Evolutionary conservation across 2,797 vertebrate species (phyloP).

Genomic region (Crocidura indochinensis): DNA sequence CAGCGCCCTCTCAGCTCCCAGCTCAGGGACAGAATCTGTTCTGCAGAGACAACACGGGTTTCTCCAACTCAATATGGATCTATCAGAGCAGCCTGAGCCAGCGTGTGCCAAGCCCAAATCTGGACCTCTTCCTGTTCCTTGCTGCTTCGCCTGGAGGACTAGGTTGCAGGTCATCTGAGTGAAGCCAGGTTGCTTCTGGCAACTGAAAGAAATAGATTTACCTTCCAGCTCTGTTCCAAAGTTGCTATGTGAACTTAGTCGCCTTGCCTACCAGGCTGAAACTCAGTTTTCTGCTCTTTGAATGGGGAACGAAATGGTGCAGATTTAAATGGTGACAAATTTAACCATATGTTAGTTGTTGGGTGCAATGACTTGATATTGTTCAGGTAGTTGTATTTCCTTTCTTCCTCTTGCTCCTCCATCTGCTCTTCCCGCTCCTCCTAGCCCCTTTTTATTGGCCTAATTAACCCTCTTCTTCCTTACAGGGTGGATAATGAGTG

Average conservation of each 20-base stretch:
- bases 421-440: no score
- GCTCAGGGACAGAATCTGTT: not conserved
- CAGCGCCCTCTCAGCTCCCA: constrained; percentile 23
- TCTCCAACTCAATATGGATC: not conserved
- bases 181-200: no score
- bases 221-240: not conserved
- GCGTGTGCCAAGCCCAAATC: not conserved
- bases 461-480: not conserved
- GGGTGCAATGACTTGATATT: not conserved
- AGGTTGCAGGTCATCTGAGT: not conserved
- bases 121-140: not conserved
- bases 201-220: not conserved
- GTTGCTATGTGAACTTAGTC: not conserved
- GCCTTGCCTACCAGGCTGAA: not conserved
- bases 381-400: not conserved
- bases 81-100: not conserved
- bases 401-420: not conserved
- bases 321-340: not conserved
- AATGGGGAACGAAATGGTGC: not conserved
- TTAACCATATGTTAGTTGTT: not conserved
- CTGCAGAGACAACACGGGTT: not conserved
- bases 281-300: constrained; percentile 3
- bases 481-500: not conserved
- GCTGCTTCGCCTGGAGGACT: not conserved
- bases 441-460: no score